Base-by-base conservation (phyloP, 2,113 vertebrate species). In the Podarcis muralis region DNA sequence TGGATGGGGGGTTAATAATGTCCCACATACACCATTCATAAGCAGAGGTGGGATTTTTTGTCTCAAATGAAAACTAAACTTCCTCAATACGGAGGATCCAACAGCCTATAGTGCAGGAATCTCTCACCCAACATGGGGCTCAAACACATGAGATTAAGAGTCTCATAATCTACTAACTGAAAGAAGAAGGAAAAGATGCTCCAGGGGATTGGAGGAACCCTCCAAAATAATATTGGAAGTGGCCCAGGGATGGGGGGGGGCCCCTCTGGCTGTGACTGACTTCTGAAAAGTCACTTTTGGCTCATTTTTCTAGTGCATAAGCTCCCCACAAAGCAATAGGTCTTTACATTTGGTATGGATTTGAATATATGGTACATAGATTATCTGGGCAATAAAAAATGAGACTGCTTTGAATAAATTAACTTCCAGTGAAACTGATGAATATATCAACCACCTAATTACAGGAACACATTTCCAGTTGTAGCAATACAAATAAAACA, bases 401-500 rank as follows among this genome's bases (percentile, higher is more conserved):
- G 69, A 65, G 83, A 57, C 15, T 3, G 22, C 37, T 89, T 75
- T 89, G 57, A 82, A 86, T 37, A 86, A 82, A 37, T 68, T 35
- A 86, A 15, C 76, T 80, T 80, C 40, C 37, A 65, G 40, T 59
- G 1, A 74, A 77, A 16, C 30, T 23, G 59, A 68, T 82, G 43
- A 86, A n/a, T 16, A 30, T 53, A 68, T 79, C 81, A 69, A 74
- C 8, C 65, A n/a, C 43, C 65, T 79, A 84, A 89, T 84, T 85
- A 65, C 76, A 59, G 65, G 48, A 75, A 79, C 25, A 27, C 27
- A 43, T 40, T 84, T 59, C 82, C 30, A 81, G 76, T 62, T 76
- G 30, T 22, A 86, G 18, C n/a, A 82, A 68, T 86, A 43, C 82
- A 90, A 77, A 82, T 77, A 82, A 57, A 86, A 13, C 71, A 40